Evolutionary conservation across 2,888 invertebrate genomes (phyloP).

Genomic region (Hirtodrosophila confusa): DNA sequence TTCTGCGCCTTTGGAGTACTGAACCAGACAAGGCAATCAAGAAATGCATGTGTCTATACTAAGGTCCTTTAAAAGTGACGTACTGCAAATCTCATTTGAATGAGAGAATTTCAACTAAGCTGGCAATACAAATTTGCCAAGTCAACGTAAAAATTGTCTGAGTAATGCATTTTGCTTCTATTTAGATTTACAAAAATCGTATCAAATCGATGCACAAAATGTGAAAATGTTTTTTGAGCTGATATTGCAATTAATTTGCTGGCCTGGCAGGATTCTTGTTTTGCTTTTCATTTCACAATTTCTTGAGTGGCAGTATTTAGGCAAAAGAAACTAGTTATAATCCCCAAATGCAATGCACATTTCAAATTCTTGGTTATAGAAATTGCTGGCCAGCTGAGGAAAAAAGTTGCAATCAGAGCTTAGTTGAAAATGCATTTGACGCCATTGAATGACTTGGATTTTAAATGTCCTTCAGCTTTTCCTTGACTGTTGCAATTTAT

Average conservation of each 20-base stretch:
- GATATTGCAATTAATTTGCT: conserved; percentile 59
- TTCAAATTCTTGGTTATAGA: too few species aligned
- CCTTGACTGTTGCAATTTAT: conserved; percentile 6
- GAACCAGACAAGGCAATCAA: conserved; percentile 28
- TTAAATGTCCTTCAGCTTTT: conserved; percentile 7
- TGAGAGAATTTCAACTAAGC: conserved; percentile 9
- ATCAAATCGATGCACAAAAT: conserved; percentile 30
- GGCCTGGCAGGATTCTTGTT: conserved; percentile 14
- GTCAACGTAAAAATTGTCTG: conserved; percentile 2
- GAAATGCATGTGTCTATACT: conserved; percentile 16
- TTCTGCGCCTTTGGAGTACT: conserved; percentile 8
- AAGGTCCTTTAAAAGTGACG: conserved; percentile 13
- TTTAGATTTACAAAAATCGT: conserved; percentile 17
- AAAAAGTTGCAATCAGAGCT: conserved; percentile 2
- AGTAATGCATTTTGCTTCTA: not conserved
- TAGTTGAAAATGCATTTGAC: conserved; percentile 13
- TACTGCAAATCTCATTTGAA: conserved; percentile 27
- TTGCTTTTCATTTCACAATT: conserved; percentile 21
- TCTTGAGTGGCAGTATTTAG: conserved; percentile 29
- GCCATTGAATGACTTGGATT: not conserved
- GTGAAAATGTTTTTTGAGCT: conserved; percentile 33
- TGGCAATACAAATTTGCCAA: conserved; percentile 19
- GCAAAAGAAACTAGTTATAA: conserved; percentile 13
- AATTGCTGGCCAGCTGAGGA: too few species aligned
- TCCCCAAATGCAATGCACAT: conserved; percentile 29